Evolutionary conservation across 2,113 vertebrate genomes (phyloP).

Genomic region (Phrynocephalus versicolor): DNA sequence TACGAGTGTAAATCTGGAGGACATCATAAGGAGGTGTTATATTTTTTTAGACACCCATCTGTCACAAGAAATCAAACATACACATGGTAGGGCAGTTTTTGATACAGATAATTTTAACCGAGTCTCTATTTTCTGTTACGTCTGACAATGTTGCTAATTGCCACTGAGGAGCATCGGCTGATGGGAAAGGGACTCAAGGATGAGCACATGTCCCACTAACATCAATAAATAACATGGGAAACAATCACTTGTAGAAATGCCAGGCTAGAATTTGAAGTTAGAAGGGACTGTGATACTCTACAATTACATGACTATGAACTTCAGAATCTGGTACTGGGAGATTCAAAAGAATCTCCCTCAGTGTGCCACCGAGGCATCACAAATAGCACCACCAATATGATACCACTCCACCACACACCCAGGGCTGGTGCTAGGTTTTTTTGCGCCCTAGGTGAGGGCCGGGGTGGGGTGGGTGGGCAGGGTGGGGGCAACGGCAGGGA

Average conservation of each 20-base stretch:
- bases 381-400: too few species aligned
- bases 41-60: slow-evolving; percentile 10
- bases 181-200: neutral
- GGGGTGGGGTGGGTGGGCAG: too few species aligned
- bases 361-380: too few species aligned
- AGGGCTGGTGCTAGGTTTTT: too few species aligned
- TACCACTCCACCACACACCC: too few species aligned
- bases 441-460: too few species aligned
- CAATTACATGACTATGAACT: neutral
- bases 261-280: neutral
- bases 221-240: neutral
- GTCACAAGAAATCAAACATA: neutral
- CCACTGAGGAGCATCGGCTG: slow-evolving; percentile 32
- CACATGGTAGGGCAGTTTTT: slow-evolving; percentile 32
- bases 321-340: neutral
- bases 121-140: neutral
- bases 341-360: neutral
- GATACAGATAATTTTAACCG: slow-evolving; percentile 38
- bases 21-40: slow-evolving; percentile 6
- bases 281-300: neutral
- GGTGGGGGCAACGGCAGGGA: too few species aligned
- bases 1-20: slow-evolving; percentile 10
- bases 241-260: neutral
- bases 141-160: slow-evolving; percentile 7
- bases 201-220: rapidly evolving